phyloP scores from a whole-genome alignment of 2,797 vertebrate species.

The Nothura maculosa region DNA sequence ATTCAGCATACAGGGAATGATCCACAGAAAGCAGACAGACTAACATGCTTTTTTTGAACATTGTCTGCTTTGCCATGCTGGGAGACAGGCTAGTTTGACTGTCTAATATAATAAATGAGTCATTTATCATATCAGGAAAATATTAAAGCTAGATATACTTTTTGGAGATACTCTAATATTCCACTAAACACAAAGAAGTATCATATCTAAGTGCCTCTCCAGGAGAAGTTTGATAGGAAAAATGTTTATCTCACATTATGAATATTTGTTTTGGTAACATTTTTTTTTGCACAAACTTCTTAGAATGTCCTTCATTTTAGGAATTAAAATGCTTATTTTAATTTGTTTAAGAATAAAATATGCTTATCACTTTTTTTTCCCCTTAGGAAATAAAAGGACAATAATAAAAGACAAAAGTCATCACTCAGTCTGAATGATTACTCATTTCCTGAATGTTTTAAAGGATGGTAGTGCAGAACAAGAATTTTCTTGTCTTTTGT shows the following conservation, averaged over 20 bases:
- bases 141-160: neutral
- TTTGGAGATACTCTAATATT: neutral
- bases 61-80: neutral
- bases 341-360: neutral
- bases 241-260: neutral
- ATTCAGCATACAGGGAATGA: accelerated
- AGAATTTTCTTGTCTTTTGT: neutral
- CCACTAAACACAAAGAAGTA: neutral
- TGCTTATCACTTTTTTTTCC: neutral
- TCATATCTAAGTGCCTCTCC: neutral
- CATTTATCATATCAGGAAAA: neutral
- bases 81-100: neutral
- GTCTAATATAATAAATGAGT: neutral
- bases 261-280: neutral
- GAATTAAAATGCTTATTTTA: neutral
- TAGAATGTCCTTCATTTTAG: neutral
- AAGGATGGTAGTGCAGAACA: neutral
- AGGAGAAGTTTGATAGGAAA: neutral
- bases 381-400: too few relatives aligned
- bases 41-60: neutral
- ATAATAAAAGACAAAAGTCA: too few relatives aligned
- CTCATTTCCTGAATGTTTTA: neutral
- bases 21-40: neutral
- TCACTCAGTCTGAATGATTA: neutral
- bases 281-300: neutral